Base-by-base conservation (phyloP, 2,888 invertebrate species). In the Megastigmus dorsalis region DNA sequence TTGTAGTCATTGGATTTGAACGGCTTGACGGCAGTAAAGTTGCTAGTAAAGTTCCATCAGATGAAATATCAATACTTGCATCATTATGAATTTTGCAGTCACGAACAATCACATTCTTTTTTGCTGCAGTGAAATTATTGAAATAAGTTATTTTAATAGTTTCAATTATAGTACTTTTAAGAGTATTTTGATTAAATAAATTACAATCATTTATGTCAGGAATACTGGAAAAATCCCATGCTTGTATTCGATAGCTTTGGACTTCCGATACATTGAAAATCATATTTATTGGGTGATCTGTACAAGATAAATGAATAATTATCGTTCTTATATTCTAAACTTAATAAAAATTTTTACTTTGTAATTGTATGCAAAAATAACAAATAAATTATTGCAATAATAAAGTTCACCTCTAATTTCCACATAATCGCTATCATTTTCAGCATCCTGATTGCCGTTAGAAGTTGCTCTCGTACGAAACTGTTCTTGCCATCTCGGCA, bases 21-120 rank as follows among this genome's bases (percentile, higher is more conserved):
- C 94, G 91, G 41, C 92, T 93, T 6, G 93, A 92, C 1, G 95
- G 94, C 28, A 95, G 89, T 76, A 95, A 89, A 0, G 95, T 93
- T 6, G 94, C 95, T 76, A 96, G 88, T 67, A 95, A 89, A 30
- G 92, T 91, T 18, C 95, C 95, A 85, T 95, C 95, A 74, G 92
- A 91, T 10, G 95, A 95, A 81, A 96, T 93, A 84, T 95, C 95
- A 79, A 95, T 93, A 85, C 95, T 95, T 30, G 95, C 95, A 84
- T 96, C 95, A 85, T 95, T 96, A 88, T 95, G 95, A 76, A 96
- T 94, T 84, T 94, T 93, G 86, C 95, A 95, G 81, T 94, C 92
- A 36, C 91, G 90, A 6, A 95, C 95, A 23, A 96, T 93, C 41
- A 96, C 90, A 83, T 95, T 95, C 82, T 92, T 92, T 65, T 91